Evolutionary conservation across 2,888 invertebrate species (phyloP).

Genomic region (Petrolisthes manimaculis): DNA sequence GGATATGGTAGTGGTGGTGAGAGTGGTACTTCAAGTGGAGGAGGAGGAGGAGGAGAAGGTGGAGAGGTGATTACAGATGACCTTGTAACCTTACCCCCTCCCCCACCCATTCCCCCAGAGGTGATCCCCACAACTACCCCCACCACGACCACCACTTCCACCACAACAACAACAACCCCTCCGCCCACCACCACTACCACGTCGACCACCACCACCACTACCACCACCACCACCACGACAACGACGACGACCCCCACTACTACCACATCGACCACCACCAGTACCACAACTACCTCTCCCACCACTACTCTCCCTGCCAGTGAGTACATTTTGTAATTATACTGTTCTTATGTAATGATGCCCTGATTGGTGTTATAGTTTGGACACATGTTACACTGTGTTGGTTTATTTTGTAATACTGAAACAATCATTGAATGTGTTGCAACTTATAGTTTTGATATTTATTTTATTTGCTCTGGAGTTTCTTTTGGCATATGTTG

Average conservation of each 20-base stretch:
- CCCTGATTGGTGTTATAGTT: not conserved
- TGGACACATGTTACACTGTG: too few relatives aligned
- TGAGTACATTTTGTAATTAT: constrained; percentile 15
- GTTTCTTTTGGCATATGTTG: too few relatives aligned
- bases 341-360: not conserved
- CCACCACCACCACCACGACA: constrained; percentile 22
- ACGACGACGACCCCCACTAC: constrained; percentile 28
- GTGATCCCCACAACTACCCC: not conserved
- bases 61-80: not conserved
- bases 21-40: not conserved
- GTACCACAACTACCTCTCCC: constrained; percentile 34
- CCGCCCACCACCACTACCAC: constrained; percentile 29
- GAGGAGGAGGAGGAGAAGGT: not conserved
- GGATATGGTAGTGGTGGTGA: not conserved
- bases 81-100: constrained; percentile 12
- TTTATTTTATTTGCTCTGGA: too few relatives aligned
- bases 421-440: too few relatives aligned
- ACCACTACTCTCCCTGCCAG: constrained; percentile 49
- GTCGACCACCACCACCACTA: constrained; percentile 25
- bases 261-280: constrained; percentile 20
- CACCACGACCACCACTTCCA: not conserved
- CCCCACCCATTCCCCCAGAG: constrained; percentile 13
- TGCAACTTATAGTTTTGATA: too few relatives aligned
- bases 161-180: constrained; percentile 24
- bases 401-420: too few relatives aligned